Evolutionary conservation across 2,797 vertebrate species (phyloP).

Genomic region (Takifugu ocellatus): DNA sequence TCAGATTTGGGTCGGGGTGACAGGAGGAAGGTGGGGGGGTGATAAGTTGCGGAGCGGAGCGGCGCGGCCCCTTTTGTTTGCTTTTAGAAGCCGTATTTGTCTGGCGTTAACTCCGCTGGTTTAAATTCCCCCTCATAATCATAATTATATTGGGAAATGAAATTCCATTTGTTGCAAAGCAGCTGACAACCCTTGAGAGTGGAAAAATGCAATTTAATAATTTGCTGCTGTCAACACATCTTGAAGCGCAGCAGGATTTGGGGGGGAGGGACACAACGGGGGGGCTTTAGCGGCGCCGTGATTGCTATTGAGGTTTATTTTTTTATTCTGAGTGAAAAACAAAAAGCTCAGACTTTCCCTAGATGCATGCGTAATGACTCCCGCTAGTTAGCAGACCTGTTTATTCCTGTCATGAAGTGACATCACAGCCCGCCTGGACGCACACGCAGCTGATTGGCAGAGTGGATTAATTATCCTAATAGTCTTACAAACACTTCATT

Average conservation of each 20-base stretch:
- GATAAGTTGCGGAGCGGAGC: conserved; percentile 25
- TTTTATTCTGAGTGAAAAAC: conserved; percentile 60
- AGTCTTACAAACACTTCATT: conserved; percentile 9
- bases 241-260: conserved; percentile 64
- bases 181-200: conserved; percentile 57
- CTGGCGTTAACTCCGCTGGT: conserved; percentile 32
- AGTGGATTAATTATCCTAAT: conserved; percentile 12
- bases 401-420: conserved; percentile 39
- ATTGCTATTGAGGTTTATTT: conserved; percentile 56
- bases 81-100: conserved; percentile 22
- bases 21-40: conserved; percentile 18
- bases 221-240: conserved; percentile 63
- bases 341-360: conserved; percentile 51
- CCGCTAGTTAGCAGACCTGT: conserved; percentile 33
- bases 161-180: conserved; percentile 66
- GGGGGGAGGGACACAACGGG: conserved; percentile 55
- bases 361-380: conserved; percentile 18
- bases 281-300: conserved; percentile 60
- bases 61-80: conserved; percentile 14
- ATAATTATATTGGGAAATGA: conserved; percentile 65
- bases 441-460: conserved; percentile 10
- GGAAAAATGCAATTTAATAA: conserved; percentile 67
- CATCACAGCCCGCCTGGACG: conserved; percentile 5
- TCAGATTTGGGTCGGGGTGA: conserved; percentile 34
- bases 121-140: conserved; percentile 52